These are phyloP conservation scores for Lasioglossum figueresi DNA, from an alignment of 2,888 invertebrate genomes.

Conservation along the genomic window DNA sequence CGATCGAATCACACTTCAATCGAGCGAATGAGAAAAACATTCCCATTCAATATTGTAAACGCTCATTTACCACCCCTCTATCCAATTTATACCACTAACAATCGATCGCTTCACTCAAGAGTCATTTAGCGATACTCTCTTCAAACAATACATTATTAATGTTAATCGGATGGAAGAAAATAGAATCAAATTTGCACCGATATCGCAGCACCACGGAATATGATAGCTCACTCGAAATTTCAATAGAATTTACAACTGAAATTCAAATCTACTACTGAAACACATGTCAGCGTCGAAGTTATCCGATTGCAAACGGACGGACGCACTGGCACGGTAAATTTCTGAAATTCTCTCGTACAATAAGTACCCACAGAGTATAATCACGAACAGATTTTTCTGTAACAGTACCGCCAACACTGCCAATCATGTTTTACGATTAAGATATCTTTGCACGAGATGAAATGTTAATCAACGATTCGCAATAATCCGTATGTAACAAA, in stretches of 20 bases:
- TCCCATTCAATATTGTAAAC: not conserved
- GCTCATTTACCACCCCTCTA: not conserved
- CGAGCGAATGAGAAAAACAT: not conserved
- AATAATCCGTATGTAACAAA: not conserved
- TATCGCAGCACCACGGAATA: not conserved
- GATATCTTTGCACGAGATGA: not conserved
- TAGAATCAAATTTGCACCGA: not conserved
- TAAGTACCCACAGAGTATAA: not conserved
- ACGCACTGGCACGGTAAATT: not conserved
- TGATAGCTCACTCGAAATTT: not conserved
- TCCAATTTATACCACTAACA: not conserved
- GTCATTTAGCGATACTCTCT: not conserved
- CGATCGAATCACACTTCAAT: not conserved
- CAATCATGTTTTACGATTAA: not conserved
- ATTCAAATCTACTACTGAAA: not conserved
- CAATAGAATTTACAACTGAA: not conserved
- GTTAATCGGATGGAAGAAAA: not conserved
- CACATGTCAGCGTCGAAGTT: not conserved
- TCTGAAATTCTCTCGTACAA: no score
- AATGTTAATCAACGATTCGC: not conserved
- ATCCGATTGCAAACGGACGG: not conserved
- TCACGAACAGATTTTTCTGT: not conserved
- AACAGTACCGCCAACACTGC: not conserved
- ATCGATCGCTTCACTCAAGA: not conserved
- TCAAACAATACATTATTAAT: not conserved